Percentiles rank a stretch among this genome's conserved stretches.
Conservation (phyloP, 2,797 vertebrate genomes). For the Rallus crepitans region DNA sequence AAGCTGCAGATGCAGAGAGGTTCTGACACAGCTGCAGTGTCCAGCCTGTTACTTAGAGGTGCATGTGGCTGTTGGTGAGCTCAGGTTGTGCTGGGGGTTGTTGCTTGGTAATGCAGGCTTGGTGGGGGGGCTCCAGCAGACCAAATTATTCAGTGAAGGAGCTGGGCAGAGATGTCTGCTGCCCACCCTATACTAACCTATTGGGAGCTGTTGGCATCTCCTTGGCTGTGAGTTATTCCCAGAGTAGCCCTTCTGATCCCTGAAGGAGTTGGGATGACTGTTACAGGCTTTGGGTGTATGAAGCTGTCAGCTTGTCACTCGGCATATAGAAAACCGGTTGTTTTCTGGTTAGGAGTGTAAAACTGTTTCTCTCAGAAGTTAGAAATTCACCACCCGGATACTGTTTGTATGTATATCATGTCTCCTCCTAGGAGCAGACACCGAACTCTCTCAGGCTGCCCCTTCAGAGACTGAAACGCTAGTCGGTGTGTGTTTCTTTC, state of each 20-base stretch:
- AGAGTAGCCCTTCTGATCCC: neutral
- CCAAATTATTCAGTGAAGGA: neutral
- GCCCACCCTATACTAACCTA: neutral
- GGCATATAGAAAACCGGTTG: neutral
- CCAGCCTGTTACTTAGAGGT: neutral
- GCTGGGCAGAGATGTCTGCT: neutral
- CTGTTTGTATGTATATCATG: neutral
- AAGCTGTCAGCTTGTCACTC: neutral
- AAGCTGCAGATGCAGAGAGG: neutral
- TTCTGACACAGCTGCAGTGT: neutral
- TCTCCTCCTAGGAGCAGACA: neutral
- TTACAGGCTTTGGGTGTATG: neutral
- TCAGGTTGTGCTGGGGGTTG: neutral
- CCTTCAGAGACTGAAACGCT: neutral
- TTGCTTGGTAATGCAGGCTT: neutral
- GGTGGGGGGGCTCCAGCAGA: neutral
- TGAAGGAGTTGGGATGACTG: neutral
- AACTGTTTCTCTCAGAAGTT: neutral
- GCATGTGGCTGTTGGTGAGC: accelerated
- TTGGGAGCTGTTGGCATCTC: neutral
- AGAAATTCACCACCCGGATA: neutral
- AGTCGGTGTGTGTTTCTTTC: neutral
- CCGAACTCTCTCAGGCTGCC: neutral
- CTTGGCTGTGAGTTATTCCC: neutral
- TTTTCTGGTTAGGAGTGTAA: neutral